Conservation (phyloP, 2,113 vertebrate species). For the Megaceryle torquata region DNA sequence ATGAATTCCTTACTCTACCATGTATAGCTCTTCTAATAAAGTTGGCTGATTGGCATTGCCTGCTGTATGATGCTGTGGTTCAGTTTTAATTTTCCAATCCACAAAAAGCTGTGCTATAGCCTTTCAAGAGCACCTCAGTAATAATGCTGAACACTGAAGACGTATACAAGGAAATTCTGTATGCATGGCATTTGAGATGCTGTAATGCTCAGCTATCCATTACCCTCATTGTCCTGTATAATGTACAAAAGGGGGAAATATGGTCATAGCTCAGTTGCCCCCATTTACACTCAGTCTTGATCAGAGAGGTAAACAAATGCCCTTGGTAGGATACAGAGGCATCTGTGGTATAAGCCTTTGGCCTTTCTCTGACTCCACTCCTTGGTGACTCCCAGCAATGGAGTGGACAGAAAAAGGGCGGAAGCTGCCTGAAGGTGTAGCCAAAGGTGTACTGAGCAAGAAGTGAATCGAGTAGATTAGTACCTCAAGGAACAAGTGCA, state of each 20-base stretch:
- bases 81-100: not conserved
- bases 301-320: not conserved
- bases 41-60: not conserved
- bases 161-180: not conserved
- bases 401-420: not conserved
- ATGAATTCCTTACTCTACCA: not conserved
- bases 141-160: not conserved
- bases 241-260: not conserved
- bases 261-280: not conserved
- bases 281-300: not conserved
- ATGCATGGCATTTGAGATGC: not conserved
- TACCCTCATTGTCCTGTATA: not conserved
- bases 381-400: not conserved
- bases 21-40: not conserved
- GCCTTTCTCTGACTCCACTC: not conserved
- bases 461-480: rapidly evolving
- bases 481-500: not conserved
- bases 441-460: not conserved
- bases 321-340: not conserved
- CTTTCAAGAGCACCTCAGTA: not conserved
- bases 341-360: not conserved
- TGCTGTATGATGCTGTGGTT: not conserved
- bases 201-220: not conserved
- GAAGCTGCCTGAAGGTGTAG: not conserved
- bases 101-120: not conserved